Conservation (phyloP, 2,797 vertebrate genomes). For the Urosaurus nigricauda region DNA sequence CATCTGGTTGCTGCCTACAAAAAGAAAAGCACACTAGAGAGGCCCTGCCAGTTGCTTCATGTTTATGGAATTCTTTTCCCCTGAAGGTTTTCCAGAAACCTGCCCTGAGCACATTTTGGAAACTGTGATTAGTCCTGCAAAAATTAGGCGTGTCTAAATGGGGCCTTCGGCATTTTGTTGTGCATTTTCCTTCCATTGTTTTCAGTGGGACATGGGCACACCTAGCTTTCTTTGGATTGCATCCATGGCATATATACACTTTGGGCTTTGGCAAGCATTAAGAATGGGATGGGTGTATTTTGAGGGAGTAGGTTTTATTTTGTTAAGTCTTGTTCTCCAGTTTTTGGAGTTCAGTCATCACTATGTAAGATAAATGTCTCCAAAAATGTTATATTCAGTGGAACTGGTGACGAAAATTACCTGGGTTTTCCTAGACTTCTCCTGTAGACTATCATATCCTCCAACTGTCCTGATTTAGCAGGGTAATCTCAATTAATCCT, state of each 20-base stretch:
- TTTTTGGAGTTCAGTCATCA: background rate
- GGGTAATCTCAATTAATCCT: too few relatives aligned
- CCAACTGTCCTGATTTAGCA: too few relatives aligned
- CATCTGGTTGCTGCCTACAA: background rate
- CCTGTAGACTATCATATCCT: too few relatives aligned
- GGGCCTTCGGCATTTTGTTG: background rate
- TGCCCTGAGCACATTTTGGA: background rate
- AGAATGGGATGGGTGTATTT: constrained; percentile 2
- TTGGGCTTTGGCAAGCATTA: background rate
- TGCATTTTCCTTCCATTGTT: constrained; percentile 1
- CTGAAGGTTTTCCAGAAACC: background rate
- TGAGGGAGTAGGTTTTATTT: background rate
- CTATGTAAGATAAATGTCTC: background rate
- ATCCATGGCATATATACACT: background rate
- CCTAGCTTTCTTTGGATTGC: constrained; percentile 9
- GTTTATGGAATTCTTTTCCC: background rate
- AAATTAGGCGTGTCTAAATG: background rate
- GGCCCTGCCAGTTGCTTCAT: background rate
- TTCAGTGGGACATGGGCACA: background rate
- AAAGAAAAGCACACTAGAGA: background rate
- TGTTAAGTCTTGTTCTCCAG: constrained; percentile 5
- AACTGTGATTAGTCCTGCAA: background rate
- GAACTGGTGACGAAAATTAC: background rate
- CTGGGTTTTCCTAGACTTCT: background rate
- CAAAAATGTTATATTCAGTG: background rate